Conservation (phyloP, 2,888 invertebrate species). For the Auanema freiburgensis region DNA sequence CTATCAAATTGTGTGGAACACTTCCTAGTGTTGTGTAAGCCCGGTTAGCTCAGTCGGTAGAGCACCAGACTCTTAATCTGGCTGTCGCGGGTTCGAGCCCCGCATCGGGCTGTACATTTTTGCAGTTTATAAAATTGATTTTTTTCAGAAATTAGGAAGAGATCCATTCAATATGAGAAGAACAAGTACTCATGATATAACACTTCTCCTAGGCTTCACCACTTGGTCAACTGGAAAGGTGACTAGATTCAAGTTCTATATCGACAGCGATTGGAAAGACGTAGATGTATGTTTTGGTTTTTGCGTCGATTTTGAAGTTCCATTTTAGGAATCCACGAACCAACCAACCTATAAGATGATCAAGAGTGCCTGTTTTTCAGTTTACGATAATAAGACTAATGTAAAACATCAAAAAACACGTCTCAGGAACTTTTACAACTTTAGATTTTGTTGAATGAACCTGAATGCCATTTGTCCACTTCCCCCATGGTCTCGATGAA, state of each 20-base stretch:
- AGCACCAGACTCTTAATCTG: slow-evolving; percentile 62
- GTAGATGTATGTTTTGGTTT: slow-evolving; percentile 8
- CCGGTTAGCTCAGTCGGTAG: slow-evolving; percentile 62
- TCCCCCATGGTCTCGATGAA: slow-evolving; percentile 30
- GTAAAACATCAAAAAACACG: slow-evolving; percentile 11
- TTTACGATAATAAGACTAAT: slow-evolving; percentile 30
- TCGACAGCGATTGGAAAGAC: slow-evolving; percentile 38
- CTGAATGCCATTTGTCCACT: slow-evolving; percentile 1
- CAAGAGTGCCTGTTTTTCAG: slow-evolving; percentile 30
- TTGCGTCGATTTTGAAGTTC: background rate
- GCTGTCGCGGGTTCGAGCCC: slow-evolving; percentile 62
- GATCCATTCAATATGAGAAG: slow-evolving; percentile 18
- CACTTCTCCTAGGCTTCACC: slow-evolving; percentile 32
- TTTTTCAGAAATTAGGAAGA: slow-evolving; percentile 28
- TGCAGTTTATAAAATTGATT: background rate
- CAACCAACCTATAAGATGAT: slow-evolving; percentile 4
- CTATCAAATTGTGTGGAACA: background rate
- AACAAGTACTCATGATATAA: slow-evolving; percentile 8
- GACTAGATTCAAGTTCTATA: slow-evolving; percentile 36
- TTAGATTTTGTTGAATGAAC: background rate
- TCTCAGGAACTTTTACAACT: background rate
- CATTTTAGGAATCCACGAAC: background rate
- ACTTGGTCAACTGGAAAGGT: slow-evolving; percentile 19
- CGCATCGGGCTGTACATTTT: slow-evolving; percentile 30
- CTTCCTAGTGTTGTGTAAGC: slow-evolving; percentile 14